Evolutionary conservation across 2,797 vertebrate species (phyloP), one percentile per base, ranked within the genome.

Genomic region (Syndactyla subalaris): DNA sequence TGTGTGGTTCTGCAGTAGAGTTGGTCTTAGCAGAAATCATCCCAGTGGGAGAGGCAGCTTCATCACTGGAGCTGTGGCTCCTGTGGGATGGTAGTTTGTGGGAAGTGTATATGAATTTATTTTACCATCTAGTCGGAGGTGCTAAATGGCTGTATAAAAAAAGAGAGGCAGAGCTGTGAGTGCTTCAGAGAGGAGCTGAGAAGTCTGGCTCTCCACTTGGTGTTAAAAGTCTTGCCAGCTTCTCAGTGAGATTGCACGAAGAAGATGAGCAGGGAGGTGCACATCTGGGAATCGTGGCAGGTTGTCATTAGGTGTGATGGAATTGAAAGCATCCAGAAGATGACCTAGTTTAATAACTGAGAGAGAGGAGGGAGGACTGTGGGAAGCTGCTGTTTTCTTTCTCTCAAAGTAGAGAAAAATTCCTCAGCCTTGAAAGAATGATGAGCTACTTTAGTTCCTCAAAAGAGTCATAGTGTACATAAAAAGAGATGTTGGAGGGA

Each of bases 361-460:
- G 36, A 76, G 87, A 75, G n/a, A 51, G 38, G 74, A 36, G 2
- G 6, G 63, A 83, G 79, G 29, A 26, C 34, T 92, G 45, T 86
- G 89, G 66, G 76, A 78, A 88, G 26, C 46, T 95, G 70, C 55
- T 66, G 5, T 39, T 93, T 86, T 76, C 57, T 75, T 90, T 84
- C 38, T 88, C 5, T 65, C 34, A 26, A 62, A 88, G 62, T 32
- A 89, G 48, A 89, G 45, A 49, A 88, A 85, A 93, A 72, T 38
- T 73, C n/a, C 39, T 67, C 46, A 51, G 39, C 84, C 84, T 85
- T 85, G 74, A 67, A 94, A 73, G 55, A 61, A 27, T 6, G 48
- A 63, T 76, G 78, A 79, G 67, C 51, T 61, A 12, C 71, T 80
- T 70, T 12, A 67, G 34, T 91, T 94, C 67, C 74, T 88, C 48